These are phyloP conservation scores for Pectinophora gossypiella DNA, from an alignment of 1,140 invertebrate species.

Conservation along the genomic window DNA sequence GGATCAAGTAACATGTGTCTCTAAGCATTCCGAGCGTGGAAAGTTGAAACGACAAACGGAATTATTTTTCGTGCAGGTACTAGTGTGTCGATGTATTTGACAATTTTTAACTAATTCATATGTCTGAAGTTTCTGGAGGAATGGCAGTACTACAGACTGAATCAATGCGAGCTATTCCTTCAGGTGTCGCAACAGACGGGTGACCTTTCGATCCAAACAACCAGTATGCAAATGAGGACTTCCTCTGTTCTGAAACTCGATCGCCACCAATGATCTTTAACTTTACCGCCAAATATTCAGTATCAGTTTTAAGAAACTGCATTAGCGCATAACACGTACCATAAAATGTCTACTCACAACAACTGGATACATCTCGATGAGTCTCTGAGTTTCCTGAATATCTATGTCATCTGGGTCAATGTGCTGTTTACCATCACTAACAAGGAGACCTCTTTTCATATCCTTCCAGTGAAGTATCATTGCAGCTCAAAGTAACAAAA, in stretches of 20 bases:
- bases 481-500: slow-evolving; percentile 49
- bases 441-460: slow-evolving; percentile 34
- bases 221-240: slow-evolving; percentile 33
- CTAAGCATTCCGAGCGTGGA: slow-evolving; percentile 16
- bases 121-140: slow-evolving; percentile 12
- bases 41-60: slow-evolving; percentile 25
- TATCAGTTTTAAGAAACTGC: slow-evolving; percentile 22
- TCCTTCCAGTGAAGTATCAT: slow-evolving; percentile 47
- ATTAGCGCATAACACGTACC: slow-evolving; percentile 44
- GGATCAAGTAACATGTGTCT: slow-evolving; percentile 12
- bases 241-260: slow-evolving; percentile 32
- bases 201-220: slow-evolving; percentile 25
- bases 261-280: slow-evolving; percentile 29
- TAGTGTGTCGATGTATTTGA: slow-evolving; percentile 23
- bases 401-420: slow-evolving; percentile 28
- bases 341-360: slow-evolving; percentile 48
- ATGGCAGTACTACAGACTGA: slow-evolving; percentile 10
- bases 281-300: slow-evolving; percentile 19
- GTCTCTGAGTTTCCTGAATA: slow-evolving; percentile 32
- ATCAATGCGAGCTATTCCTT: slow-evolving; percentile 19
- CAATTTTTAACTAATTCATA: slow-evolving; percentile 18
- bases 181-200: slow-evolving; percentile 14
- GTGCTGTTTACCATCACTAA: slow-evolving; percentile 37
- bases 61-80: slow-evolving; percentile 19
- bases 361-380: slow-evolving; percentile 43